Conservation (phyloP, 1,140 invertebrate genomes). For the Tetramorium alpestre region DNA sequence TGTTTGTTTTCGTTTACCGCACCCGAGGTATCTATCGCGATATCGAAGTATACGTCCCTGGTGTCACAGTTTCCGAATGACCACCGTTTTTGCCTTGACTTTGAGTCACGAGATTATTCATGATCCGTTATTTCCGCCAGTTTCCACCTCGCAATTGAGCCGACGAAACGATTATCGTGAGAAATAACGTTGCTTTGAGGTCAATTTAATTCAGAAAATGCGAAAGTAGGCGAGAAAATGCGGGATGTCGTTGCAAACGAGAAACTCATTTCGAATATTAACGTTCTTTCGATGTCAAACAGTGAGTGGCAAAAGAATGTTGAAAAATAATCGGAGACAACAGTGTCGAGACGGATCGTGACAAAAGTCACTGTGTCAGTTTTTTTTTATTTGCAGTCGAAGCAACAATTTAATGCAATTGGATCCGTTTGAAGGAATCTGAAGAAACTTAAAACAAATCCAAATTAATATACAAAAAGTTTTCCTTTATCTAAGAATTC, state of each 20-base stretch:
- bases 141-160: neutral
- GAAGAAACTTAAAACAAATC: neutral
- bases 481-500: neutral
- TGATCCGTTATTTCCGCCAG: neutral
- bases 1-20: neutral
- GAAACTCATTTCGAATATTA: neutral
- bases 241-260: neutral
- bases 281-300: neutral
- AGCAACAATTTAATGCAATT: neutral
- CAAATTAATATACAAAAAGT: neutral
- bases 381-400: neutral
- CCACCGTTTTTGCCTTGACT: conserved; percentile 6
- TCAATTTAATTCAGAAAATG: conserved; percentile 8
- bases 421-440: neutral
- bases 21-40: neutral
- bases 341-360: neutral
- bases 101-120: neutral
- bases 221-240: neutral
- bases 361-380: neutral
- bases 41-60: neutral
- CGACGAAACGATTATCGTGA: neutral
- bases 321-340: neutral
- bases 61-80: neutral
- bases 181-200: neutral
- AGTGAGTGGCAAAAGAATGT: neutral